A percentile compares a stretch with the other conserved stretches of the same genome.
phyloP scores from a whole-genome alignment of 2,797 vertebrate genomes.

The Threskiornis aethiopicus region DNA sequence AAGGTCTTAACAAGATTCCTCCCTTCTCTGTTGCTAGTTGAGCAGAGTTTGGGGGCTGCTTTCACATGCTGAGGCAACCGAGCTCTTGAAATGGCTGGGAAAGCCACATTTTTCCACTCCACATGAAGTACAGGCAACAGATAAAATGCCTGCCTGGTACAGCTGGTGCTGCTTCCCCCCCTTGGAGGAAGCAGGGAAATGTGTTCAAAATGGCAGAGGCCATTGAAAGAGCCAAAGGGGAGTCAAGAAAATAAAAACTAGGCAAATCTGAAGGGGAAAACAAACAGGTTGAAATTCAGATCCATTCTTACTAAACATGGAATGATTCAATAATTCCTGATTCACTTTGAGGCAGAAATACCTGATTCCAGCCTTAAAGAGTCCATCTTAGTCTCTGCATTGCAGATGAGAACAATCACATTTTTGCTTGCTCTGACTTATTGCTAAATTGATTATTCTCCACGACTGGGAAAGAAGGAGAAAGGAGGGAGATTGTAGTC shows the following conservation, averaged over 20 bases:
- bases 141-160: neutral
- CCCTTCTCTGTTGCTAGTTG: neutral
- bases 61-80: neutral
- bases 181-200: neutral
- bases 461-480: neutral
- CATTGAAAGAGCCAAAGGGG: neutral
- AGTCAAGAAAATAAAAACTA: neutral
- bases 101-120: neutral
- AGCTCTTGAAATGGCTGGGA: neutral
- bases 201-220: neutral
- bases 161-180: neutral
- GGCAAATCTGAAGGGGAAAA: neutral
- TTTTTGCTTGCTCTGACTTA: slow-evolving; percentile 21
- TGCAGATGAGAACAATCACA: slow-evolving; percentile 16
- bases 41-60: neutral
- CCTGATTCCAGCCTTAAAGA: neutral
- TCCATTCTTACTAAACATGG: neutral
- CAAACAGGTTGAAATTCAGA: neutral
- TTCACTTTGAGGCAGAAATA: neutral
- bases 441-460: slow-evolving; percentile 17
- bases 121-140: neutral
- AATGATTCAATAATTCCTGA: neutral
- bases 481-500: neutral
- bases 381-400: neutral
- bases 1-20: neutral